phyloP scores from a whole-genome alignment of 2,113 vertebrate genomes.

The Heptranchias perlo region DNA sequence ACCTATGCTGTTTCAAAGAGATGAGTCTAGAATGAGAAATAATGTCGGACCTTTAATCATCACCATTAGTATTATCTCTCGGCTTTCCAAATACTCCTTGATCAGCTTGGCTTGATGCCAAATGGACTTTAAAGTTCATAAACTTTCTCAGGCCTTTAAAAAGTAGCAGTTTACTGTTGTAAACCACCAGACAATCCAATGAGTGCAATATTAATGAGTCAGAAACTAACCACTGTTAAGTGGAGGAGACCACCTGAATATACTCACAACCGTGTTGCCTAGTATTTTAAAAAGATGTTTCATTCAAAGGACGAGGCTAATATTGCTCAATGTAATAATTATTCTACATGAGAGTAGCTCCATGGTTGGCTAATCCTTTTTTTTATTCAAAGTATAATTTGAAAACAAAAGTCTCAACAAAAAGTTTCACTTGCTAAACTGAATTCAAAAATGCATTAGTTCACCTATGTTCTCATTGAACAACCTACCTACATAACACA shows the following conservation, averaged over 20 bases:
- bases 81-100: neutral
- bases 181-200: neutral
- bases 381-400: neutral
- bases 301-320: neutral
- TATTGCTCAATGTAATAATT: neutral
- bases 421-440: neutral
- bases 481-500: neutral
- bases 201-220: neutral
- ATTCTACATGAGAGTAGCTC: neutral
- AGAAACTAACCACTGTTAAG: neutral
- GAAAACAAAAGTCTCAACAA: neutral
- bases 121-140: constrained; percentile 22
- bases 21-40: constrained; percentile 6
- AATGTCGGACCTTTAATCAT: neutral
- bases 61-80: neutral
- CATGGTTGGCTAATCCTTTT: neutral
- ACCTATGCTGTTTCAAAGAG: neutral
- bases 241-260: neutral
- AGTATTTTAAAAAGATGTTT: neutral
- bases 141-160: neutral
- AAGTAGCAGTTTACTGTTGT: neutral
- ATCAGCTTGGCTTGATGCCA: neutral
- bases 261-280: neutral
- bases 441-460: neutral
- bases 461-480: neutral